Evolutionary conservation across 2,888 invertebrate species (phyloP).

Genomic region (Hypsopygia costalis): DNA sequence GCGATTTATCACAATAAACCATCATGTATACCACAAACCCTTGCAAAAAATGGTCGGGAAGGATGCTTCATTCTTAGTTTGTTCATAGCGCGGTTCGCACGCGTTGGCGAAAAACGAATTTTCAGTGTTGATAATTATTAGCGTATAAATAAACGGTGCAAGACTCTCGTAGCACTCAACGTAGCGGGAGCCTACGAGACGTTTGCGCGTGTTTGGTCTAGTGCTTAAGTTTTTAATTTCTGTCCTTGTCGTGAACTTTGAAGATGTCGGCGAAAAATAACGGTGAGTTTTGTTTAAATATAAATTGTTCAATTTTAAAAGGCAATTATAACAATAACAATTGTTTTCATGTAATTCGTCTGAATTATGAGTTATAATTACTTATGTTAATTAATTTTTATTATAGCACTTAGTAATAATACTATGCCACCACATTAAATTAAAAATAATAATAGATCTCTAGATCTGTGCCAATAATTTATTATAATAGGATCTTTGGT

Average conservation of each 20-base stretch:
- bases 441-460: too few relatives aligned
- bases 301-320: neutral
- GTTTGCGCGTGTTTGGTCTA: slow-evolving; percentile 28
- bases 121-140: slow-evolving; percentile 38
- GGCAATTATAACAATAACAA: too few relatives aligned
- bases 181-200: slow-evolving; percentile 54
- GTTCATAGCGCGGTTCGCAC: slow-evolving; percentile 50
- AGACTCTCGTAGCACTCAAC: slow-evolving; percentile 47
- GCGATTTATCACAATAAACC: slow-evolving; percentile 38
- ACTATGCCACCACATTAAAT: too few relatives aligned
- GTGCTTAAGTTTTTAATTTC: neutral
- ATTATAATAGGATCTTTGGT: too few relatives aligned
- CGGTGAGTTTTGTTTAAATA: neutral
- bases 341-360: too few relatives aligned
- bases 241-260: neutral
- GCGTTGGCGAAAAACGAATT: slow-evolving; percentile 25
- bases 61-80: slow-evolving; percentile 47
- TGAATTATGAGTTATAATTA: too few relatives aligned
- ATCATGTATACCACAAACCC: slow-evolving; percentile 47
- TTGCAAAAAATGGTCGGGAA: slow-evolving; percentile 40
- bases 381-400: too few relatives aligned
- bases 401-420: too few relatives aligned
- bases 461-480: too few relatives aligned
- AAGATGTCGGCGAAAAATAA: slow-evolving; percentile 5
- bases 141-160: slow-evolving; percentile 38